Evolutionary conservation across 2,113 vertebrate species (phyloP).

Genomic region (Syngnathoides biaculeatus): DNA sequence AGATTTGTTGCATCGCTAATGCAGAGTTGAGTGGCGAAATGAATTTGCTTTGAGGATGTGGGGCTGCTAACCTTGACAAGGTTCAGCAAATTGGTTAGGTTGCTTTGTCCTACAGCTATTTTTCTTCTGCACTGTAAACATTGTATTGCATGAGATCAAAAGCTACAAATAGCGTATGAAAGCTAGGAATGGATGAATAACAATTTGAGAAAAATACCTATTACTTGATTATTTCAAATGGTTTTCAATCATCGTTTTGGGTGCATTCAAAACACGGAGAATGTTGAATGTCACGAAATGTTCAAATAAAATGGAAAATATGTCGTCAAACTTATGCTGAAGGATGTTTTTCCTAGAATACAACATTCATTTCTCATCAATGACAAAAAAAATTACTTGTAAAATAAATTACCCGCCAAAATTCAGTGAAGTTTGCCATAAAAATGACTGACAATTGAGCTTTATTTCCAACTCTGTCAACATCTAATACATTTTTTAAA

Average conservation of each 20-base stretch:
- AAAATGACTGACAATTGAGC: not conserved
- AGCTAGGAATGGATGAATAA: not conserved
- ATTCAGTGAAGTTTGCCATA: too few species aligned
- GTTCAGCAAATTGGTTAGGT: slow-evolving; percentile 19
- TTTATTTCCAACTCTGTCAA: too few species aligned
- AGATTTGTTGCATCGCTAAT: slow-evolving; percentile 7
- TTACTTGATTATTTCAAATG: not conserved
- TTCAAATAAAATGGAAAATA: not conserved
- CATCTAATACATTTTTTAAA: too few species aligned
- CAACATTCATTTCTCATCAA: not conserved
- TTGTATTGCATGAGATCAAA: not conserved
- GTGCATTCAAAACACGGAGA: not conserved
- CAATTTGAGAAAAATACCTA: not conserved
- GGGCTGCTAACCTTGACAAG: slow-evolving; percentile 9
- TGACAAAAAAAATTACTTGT: not conserved
- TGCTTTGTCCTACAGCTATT: slow-evolving; percentile 28
- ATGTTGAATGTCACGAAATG: not conserved
- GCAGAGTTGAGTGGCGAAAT: slow-evolving; percentile 9
- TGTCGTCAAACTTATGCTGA: not conserved
- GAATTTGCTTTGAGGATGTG: slow-evolving; percentile 28
- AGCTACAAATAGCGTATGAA: not conserved
- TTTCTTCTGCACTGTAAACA: slow-evolving; percentile 10
- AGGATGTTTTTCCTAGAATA: not conserved
- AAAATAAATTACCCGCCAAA: not conserved
- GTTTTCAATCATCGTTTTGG: not conserved